phyloP scores from a whole-genome alignment of 2,888 invertebrate species.

The Heliconius ethilla region DNA sequence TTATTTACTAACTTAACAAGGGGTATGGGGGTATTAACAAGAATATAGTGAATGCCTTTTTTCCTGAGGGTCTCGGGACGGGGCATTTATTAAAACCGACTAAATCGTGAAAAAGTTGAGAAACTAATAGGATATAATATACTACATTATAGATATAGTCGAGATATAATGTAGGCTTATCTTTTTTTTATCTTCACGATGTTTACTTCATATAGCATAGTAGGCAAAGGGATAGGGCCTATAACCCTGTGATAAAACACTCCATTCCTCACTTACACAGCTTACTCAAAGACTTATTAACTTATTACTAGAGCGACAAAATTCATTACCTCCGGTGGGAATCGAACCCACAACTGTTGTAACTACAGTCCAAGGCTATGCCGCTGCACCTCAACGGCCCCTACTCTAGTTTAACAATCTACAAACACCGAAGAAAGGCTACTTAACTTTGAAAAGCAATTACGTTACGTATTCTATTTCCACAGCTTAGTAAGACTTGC shows the following conservation, averaged over 20 bases:
- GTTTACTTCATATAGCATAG: background rate
- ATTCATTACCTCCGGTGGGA: background rate
- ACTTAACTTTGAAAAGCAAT: constrained; percentile 11
- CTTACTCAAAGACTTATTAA: no score
- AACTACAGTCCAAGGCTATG: background rate
- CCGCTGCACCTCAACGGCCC: background rate
- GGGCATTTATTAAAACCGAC: no score
- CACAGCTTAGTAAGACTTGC: constrained; percentile 1
- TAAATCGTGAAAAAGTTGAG: no score
- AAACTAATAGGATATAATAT: no score
- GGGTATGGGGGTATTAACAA: no score
- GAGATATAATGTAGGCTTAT: no score
- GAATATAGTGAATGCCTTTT: no score
- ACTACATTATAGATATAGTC: background rate
- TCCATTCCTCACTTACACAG: background rate
- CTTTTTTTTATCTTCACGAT: background rate
- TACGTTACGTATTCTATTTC: constrained; percentile 19
- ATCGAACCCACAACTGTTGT: no score
- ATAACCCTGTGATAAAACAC: background rate
- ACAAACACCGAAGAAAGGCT: constrained; percentile 2
- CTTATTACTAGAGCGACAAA: background rate
- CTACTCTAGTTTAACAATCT: background rate
- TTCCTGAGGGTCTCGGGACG: no score
- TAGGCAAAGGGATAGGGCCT: background rate
- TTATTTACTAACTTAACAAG: no score